A percentile compares a stretch with the other conserved stretches of the same genome.
phyloP scores from a whole-genome alignment of 2,888 invertebrate genomes.

The Osedax fenrisi region DNA sequence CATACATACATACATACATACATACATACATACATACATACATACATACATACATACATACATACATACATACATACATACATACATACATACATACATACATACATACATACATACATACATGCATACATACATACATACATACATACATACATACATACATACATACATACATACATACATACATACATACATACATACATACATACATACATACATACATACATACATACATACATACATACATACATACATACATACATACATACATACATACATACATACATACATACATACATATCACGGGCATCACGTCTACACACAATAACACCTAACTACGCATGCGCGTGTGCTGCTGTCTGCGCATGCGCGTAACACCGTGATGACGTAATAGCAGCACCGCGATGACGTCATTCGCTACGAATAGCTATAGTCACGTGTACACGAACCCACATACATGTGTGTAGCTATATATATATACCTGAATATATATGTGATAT shows the following conservation, averaged over 20 bases:
- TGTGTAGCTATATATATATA: no score
- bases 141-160: background rate
- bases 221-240: background rate
- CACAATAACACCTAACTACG: background rate
- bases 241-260: background rate
- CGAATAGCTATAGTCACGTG: no score
- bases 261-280: background rate
- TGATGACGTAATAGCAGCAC: no score
- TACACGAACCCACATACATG: no score
- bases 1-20: no score
- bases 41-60: no score
- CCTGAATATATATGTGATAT: no score
- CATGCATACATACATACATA: background rate
- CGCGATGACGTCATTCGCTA: no score
- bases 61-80: background rate
- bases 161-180: background rate
- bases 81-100: background rate
- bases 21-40: no score
- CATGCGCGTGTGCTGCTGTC: no score
- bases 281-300: background rate
- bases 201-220: background rate
- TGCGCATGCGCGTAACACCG: no score
- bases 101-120: background rate
- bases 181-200: background rate
- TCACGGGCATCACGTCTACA: background rate